Base-by-base conservation (phyloP, 23 tunicate species). In the Ciona savignyi region DNA sequence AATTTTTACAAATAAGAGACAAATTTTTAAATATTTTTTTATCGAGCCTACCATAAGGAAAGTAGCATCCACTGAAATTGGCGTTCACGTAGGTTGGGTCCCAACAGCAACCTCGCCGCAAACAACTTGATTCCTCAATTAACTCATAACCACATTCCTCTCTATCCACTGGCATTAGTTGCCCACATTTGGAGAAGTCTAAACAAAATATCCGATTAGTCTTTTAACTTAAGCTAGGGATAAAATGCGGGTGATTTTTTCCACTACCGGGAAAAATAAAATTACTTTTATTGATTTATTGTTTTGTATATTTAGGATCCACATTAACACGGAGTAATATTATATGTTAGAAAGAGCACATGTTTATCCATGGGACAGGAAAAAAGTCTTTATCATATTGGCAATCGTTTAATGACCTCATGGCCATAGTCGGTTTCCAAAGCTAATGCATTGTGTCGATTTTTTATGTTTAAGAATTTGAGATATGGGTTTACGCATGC, bases 21-120 rank as follows among this genome's bases (percentile, higher is more conserved):
- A 51, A 51, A 11, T 49, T 49, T 49, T 49, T 49, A 11, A 49
- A 49, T 20, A 49, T 11, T 11, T 11, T 49, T 15, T 49, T 49
- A 49, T 11, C n/a, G n/a, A 1, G 15, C 71, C 67, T 68, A 86
- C 93, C 84, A 60, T 42, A 26, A 15, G 87, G 96, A 23, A 77
- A 73, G 69, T 76, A 88, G 66, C 96, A 88, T 1, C 96, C 88
- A 27, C 83, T 75, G 65, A 81, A 68, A 74, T 81, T 88, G 25
- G 66, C 83, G 61, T 81, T 80, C 35, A 60, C 25, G 32, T 66
- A 70, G 27, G 72, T 70, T 31, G 78, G 70, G 64, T 83, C 89
- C 81, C 82, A 83, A 61, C 89, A 83, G 61, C 97, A 90, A 2
- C 75, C 86, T 25, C 89, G 60, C 33, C 87, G 71, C 15, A 72